Base-by-base conservation (phyloP, 1,140 invertebrate genomes). In the Ptiloglossa arizonensis region DNA sequence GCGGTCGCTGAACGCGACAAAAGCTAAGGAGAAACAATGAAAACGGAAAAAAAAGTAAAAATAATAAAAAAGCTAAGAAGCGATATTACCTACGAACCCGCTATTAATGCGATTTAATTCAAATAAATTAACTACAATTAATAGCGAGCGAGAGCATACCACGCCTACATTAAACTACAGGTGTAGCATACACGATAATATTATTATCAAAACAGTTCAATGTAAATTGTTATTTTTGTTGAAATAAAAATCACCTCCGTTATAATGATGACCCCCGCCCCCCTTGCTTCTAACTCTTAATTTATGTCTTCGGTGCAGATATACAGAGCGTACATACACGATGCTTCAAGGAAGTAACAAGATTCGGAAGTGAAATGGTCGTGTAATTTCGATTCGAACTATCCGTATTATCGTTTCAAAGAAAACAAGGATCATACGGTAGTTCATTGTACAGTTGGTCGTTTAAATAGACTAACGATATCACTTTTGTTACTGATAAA, bases 171-270 rank as follows among this genome's bases (percentile, higher is more conserved):
- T 90, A 90, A 90, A 91, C 85, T 89, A 90, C 87, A 88, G 84
- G 86, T 92, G 88, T 92, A 92, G 89, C 87, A 90, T 90, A 91
- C 90, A 91, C 88, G 88, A 91, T 91, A 91, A 92, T 90, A 91
- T 89, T 91, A 92, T 89, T 91, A 90, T 92, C 88, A 89, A 88
- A 91, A 91, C 90, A 92, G 91, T 93, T 92, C 87, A 91, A 92
- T 92, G 91, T 92, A 92, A 92, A 93, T 92, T 93, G 91, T 93
- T 92, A 92, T 92, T 93, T 93, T 92, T 92, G 91, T 93, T 93
- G 91, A 91, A 92, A 93, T 92, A 92, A 93, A 91, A 92, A 92
- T 92, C 90, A 92, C 87, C 91, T 91, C 90, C 90, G 92, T 92
- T 93, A 92, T 89, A 82, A 88, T 71, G 79, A 81, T 48, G 56